These are phyloP conservation scores for Margarornis squamiger DNA, from an alignment of 2,797 vertebrate species.

Conservation along the genomic window DNA sequence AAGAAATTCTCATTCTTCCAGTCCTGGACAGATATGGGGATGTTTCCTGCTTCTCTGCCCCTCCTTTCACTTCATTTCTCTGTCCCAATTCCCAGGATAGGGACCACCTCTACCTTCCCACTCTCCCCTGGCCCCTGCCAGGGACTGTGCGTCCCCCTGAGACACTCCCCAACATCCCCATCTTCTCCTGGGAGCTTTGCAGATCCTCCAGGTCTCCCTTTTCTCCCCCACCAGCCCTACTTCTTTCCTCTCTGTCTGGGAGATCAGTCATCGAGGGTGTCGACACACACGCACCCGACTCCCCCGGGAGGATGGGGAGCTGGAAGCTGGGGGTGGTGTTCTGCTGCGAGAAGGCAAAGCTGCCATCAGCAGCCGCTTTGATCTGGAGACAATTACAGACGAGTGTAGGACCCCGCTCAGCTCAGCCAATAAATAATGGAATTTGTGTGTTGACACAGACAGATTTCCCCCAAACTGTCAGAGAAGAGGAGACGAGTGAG, in stretches of 20 bases:
- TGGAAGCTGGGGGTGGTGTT: conserved; percentile 39
- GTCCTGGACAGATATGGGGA: background rate
- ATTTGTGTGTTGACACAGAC: conserved; percentile 56
- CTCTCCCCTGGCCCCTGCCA: background rate
- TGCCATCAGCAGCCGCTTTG: conserved; percentile 61
- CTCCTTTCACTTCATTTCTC: background rate
- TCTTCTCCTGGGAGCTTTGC: background rate
- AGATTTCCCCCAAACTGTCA: conserved; percentile 67
- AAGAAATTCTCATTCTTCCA: background rate
- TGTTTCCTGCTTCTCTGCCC: background rate
- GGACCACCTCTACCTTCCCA: background rate
- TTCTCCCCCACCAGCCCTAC: conserved; percentile 31
- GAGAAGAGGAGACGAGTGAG: conserved; percentile 18
- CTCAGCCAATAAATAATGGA: conserved; percentile 67
- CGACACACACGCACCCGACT: background rate
- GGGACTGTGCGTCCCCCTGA: background rate
- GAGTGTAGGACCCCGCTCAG: conserved; percentile 51
- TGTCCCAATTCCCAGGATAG: background rate
- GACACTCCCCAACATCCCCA: background rate
- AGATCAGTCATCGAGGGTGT: conserved; percentile 46
- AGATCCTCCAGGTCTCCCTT: background rate
- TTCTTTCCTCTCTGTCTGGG: conserved; percentile 51
- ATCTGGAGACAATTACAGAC: conserved; percentile 67
- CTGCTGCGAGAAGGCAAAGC: conserved; percentile 46
- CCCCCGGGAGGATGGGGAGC: conserved; percentile 28